Percentiles rank a stretch among this genome's conserved stretches.
Conservation (phyloP, 2,113 vertebrate genomes). For the Vireo altiloquus region DNA sequence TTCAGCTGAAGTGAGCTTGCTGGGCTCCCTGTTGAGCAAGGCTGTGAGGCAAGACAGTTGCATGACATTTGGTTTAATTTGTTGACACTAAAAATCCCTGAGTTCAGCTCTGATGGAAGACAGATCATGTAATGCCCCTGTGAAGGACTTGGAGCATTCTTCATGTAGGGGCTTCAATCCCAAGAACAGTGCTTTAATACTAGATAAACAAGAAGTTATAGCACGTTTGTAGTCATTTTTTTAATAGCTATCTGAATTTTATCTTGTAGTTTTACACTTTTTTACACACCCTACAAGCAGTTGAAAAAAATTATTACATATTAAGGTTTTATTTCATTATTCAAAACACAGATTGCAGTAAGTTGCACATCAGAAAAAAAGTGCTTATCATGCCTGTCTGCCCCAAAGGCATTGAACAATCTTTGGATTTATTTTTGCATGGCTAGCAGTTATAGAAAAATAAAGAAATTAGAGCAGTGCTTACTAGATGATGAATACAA, state of each 20-base stretch:
- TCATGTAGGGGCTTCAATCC: not conserved
- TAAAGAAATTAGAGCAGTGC: not conserved
- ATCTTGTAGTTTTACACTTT: not conserved
- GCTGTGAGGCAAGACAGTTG: conserved; percentile 25
- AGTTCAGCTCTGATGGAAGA: conserved; percentile 12
- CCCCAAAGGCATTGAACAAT: not conserved
- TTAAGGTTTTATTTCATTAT: not conserved
- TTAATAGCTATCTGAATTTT: not conserved
- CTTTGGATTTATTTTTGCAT: not conserved
- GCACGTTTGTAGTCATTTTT: not conserved
- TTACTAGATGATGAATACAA: not conserved
- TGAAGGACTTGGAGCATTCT: not conserved
- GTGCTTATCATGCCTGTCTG: not conserved
- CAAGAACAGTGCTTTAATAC: not conserved
- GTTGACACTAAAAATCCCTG: conserved; percentile 34
- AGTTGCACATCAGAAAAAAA: not conserved
- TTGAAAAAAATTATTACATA: not conserved
- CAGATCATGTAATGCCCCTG: not conserved
- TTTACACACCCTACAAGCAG: not conserved
- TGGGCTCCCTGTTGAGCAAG: not conserved
- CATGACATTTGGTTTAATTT: conserved; percentile 50
- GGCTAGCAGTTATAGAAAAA: not conserved
- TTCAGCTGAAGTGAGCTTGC: conserved; percentile 10
- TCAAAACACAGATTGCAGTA: not conserved
- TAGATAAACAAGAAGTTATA: not conserved